Conservation (phyloP, 2,797 vertebrate genomes). For the Microcaecilia unicolor region DNA sequence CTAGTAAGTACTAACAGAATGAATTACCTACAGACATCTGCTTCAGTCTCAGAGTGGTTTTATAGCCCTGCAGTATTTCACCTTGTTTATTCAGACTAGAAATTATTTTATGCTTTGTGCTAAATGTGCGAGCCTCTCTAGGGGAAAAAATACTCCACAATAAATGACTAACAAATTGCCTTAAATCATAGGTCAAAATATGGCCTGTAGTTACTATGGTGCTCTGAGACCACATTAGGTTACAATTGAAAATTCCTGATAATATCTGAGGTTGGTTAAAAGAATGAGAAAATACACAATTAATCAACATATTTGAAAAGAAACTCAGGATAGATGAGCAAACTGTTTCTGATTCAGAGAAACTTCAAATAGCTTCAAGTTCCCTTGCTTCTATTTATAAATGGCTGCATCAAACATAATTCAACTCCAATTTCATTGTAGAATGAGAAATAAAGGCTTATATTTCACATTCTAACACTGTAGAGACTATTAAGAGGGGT, state of each 20-base stretch:
- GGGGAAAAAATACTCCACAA: conserved; percentile 3
- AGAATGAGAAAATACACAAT: not conserved
- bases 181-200: not conserved
- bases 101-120: not conserved
- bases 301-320: too few relatives aligned
- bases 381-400: too few relatives aligned
- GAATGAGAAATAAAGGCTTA: too few relatives aligned
- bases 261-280: not conserved
- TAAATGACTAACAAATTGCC: conserved; percentile 6
- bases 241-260: not conserved
- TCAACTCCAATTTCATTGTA: too few relatives aligned
- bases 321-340: too few relatives aligned
- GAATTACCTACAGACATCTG: not conserved
- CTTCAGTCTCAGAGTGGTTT: not conserved
- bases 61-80: conserved; percentile 1
- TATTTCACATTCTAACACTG: too few relatives aligned
- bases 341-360: too few relatives aligned
- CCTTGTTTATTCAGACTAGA: not conserved
- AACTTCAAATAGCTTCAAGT: too few relatives aligned
- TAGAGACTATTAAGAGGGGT: too few relatives aligned
- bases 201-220: not conserved
- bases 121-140: not conserved
- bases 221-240: not conserved
- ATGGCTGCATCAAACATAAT: too few relatives aligned
- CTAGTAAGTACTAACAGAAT: too few relatives aligned